phyloP scores from a whole-genome alignment of 35 echinoderm and acorn worm genomes.

The Diadema setosum region DNA sequence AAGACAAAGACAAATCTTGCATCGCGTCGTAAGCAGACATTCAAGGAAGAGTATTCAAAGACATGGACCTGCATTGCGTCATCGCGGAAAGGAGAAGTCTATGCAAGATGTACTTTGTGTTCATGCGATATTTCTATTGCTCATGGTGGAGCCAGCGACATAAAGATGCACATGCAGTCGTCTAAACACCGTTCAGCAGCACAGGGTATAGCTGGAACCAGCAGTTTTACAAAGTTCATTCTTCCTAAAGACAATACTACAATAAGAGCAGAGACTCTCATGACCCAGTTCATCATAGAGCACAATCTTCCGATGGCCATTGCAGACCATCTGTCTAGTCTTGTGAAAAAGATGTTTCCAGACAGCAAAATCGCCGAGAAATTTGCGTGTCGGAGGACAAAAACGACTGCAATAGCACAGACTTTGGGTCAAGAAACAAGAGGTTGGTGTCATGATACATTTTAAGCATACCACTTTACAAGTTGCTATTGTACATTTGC shows the following conservation, averaged over 20 bases:
- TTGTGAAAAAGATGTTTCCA: conserved; percentile 1
- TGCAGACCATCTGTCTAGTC: background rate
- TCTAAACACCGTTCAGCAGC: background rate
- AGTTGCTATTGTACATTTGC: too few species aligned
- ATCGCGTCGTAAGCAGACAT: background rate
- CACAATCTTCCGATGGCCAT: conserved; percentile 4
- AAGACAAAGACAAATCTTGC: background rate
- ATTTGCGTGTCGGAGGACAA: background rate
- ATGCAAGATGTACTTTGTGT: background rate
- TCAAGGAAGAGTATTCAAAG: background rate
- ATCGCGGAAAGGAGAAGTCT: background rate
- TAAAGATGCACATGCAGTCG: background rate
- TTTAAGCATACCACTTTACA: too few species aligned
- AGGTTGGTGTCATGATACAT: background rate
- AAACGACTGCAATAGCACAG: background rate
- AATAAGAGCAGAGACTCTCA: background rate
- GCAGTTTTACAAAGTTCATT: background rate
- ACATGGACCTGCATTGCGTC: background rate
- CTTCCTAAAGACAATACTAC: background rate
- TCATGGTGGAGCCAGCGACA: background rate
- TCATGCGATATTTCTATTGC: background rate
- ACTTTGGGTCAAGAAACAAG: conserved; percentile 22
- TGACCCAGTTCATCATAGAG: background rate
- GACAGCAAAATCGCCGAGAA: conserved; percentile 16
- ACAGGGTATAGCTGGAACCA: background rate